Evolutionary conservation across 2,113 vertebrate species (phyloP).

Genomic region (Brachionichthys hirsutus): DNA sequence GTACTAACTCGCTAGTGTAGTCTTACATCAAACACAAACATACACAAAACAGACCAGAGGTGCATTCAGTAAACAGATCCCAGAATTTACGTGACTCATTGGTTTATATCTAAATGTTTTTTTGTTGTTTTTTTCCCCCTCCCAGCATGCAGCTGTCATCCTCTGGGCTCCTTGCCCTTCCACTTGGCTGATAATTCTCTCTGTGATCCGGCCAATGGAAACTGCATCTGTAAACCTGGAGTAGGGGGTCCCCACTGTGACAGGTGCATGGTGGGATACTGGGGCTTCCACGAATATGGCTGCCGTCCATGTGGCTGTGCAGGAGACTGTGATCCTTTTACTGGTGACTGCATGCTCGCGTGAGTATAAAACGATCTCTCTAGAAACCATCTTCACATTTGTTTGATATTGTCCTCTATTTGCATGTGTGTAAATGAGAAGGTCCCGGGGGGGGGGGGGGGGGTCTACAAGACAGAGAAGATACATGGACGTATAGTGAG

Average conservation of each 20-base stretch:
- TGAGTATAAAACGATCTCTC: conserved; percentile 59
- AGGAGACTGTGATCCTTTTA: conserved; percentile 88
- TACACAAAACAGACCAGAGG: too few relatives aligned
- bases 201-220: conserved; percentile 88
- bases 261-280: conserved; percentile 93
- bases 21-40: too few relatives aligned
- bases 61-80: too few relatives aligned
- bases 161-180: conserved; percentile 82
- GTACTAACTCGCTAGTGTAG: too few relatives aligned
- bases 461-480: too few relatives aligned
- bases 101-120: background rate
- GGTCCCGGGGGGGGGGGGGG: too few relatives aligned
- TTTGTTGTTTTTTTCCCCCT: background rate
- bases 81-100: too few relatives aligned
- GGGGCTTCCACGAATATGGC: conserved; percentile 90
- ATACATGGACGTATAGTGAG: too few relatives aligned
- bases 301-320: conserved; percentile 92
- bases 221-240: conserved; percentile 94
- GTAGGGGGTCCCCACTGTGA: conserved; percentile 88
- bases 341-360: conserved; percentile 87
- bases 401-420: background rate
- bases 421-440: too few relatives aligned
- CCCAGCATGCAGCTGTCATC: conserved; percentile 89
- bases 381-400: background rate
- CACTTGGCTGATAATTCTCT: conserved; percentile 68